These are phyloP conservation scores for Eristalis pertinax DNA, from an alignment of 2,888 invertebrate genomes.

Conservation along the genomic window DNA sequence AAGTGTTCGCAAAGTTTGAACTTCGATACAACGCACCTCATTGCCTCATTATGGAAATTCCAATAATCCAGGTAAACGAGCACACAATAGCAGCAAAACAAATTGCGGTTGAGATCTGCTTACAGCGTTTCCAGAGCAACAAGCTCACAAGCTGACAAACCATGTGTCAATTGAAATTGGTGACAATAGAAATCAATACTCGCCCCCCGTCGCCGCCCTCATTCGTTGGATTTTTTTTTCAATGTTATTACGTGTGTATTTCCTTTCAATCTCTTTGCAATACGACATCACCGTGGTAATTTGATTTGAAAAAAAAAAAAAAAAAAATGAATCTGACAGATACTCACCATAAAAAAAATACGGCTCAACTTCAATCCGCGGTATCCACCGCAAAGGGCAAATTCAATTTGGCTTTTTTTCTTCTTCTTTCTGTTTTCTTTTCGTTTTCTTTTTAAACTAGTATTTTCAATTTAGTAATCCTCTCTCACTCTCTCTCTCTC, in stretches of 20 bases:
- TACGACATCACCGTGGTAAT: slow-evolving; percentile 66
- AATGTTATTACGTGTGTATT: slow-evolving; percentile 48
- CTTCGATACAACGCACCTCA: background rate
- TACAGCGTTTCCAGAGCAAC: slow-evolving; percentile 6
- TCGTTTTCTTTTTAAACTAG: background rate
- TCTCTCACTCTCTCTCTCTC: slow-evolving; percentile 50
- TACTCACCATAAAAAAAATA: slow-evolving; percentile 55
- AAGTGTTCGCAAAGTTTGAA: background rate
- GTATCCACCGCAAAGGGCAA: slow-evolving; percentile 33
- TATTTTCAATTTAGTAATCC: slow-evolving; percentile 57
- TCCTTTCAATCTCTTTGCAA: slow-evolving; percentile 48
- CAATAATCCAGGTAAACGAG: background rate
- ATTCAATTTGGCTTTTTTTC: background rate
- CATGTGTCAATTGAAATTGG: slow-evolving; percentile 28
- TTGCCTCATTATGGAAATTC: background rate
- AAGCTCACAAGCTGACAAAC: slow-evolving; percentile 1
- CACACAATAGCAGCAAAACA: slow-evolving; percentile 22
- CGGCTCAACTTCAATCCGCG: slow-evolving; percentile 28
- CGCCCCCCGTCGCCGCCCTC: background rate
- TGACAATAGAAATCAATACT: slow-evolving; percentile 51
- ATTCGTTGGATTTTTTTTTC: slow-evolving; percentile 45
- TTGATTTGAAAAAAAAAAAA: slow-evolving; percentile 36
- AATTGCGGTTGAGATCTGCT: slow-evolving; percentile 42
- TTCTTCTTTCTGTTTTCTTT: background rate
- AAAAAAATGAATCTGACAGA: background rate